Evolutionary conservation across 2,888 invertebrate genomes (phyloP), one percentile per base, ranked within the genome.

Genomic region (Unio delphinus): DNA sequence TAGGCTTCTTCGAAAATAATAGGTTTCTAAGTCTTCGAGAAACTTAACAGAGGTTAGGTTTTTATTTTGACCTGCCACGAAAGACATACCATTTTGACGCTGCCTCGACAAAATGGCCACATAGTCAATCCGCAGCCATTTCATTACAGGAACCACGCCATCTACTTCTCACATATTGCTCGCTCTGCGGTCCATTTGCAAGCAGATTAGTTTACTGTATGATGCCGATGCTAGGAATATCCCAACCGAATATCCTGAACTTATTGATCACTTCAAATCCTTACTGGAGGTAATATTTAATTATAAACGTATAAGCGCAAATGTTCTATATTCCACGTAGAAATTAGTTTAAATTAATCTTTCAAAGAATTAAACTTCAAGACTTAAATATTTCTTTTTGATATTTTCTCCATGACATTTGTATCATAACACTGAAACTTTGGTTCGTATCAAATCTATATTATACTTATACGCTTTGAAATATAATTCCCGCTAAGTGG

Each of bases 141-240:
- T 57, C 57, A 75, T 83, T 62, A 67, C 80, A 67, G 86, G 86
- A 4, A 84, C 83, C 20, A 83, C 83, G 55, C 86, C 85, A 4
- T 61, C 69, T n/a, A 81, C 81, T 61, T 80, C 80, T 20, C 78
- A 79, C 45, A 74, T 85, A 5, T 72, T 76, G 23, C 75, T 75
- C 28, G 64, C 78, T 1, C 63, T 86, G 65, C 59, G 64, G 20
- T 81, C 82, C 17, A 15, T 86, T 8, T 83, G 84, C 61, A 69
- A 72, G 20, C 86, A 86, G 70, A 76, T 86, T n/a, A 75, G 78
- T 63, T 72, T 70, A 55, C 74, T 79, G 45, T 76, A 72, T 28
- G 70, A 74, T 30, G 67, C 72, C 6, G 56, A 64, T 67, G 61
- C 69, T 55, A 60, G 56, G 28, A 69, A 70, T 11, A 73, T 77